Percentiles rank a stretch among this genome's conserved stretches.
Evolutionary conservation across 2,113 vertebrate species (phyloP).

Genomic region (Channa argus): DNA sequence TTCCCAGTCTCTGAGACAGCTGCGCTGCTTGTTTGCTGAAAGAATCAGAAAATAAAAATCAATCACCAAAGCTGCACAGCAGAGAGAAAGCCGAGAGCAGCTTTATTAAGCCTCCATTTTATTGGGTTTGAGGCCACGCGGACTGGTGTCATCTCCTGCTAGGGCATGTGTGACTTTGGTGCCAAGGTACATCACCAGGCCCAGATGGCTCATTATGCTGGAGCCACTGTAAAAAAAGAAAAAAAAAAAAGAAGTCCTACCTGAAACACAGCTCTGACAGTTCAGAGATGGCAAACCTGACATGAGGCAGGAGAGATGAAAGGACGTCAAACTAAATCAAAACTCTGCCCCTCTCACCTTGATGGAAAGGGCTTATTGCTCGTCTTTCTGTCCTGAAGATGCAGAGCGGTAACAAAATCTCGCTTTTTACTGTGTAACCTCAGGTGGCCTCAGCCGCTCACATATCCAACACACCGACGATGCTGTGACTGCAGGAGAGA

Average conservation of each 20-base stretch:
- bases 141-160: conserved; percentile 16
- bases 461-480: not conserved
- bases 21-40: no score
- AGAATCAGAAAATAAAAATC: no score
- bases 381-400: conserved; percentile 16
- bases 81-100: not conserved
- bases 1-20: no score
- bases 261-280: conserved; percentile 31
- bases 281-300: conserved; percentile 38
- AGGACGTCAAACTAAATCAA: conserved; percentile 37
- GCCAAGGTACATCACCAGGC: conserved; percentile 36
- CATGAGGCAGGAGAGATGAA: conserved; percentile 18
- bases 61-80: not conserved
- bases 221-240: conserved; percentile 24
- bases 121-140: conserved; percentile 30
- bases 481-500: conserved; percentile 1
- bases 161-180: conserved; percentile 36
- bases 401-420: not conserved
- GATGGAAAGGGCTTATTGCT: conserved; percentile 17
- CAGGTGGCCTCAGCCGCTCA: not conserved
- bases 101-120: conserved; percentile 29
- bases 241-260: conserved; percentile 1
- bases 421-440: conserved; percentile 3
- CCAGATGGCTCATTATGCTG: conserved; percentile 65
- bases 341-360: conserved; percentile 26